These are phyloP conservation scores for Melanotaenia parkinsoni DNA, from an alignment of 2,797 vertebrate genomes.

Conservation along the genomic window DNA sequence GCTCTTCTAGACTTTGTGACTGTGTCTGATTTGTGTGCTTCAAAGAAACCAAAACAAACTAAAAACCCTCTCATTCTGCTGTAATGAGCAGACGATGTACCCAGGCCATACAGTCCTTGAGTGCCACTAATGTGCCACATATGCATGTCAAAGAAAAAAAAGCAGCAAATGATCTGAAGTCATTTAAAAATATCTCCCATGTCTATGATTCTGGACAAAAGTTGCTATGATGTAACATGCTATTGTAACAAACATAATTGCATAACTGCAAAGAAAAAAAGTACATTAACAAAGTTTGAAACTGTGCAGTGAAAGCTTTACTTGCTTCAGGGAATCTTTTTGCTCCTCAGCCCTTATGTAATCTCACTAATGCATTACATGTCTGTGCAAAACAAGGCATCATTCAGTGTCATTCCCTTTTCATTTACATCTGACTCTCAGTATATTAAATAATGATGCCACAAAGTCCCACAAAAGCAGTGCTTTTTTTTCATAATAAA, in stretches of 20 bases:
- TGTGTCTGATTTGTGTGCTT: neutral
- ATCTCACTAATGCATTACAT: conserved; percentile 46
- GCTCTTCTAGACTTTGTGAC: no score
- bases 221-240: conserved; percentile 33
- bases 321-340: conserved; percentile 41
- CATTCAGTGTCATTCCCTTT: conserved; percentile 22
- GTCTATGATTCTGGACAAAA: neutral
- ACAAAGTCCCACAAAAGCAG: conserved; percentile 28
- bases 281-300: conserved; percentile 30
- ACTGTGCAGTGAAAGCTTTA: conserved; percentile 29
- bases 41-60: neutral
- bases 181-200: neutral
- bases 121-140: neutral
- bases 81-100: neutral
- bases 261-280: conserved; percentile 10
- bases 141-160: neutral
- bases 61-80: neutral
- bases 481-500: neutral
- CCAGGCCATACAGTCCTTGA: neutral
- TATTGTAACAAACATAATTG: conserved; percentile 12
- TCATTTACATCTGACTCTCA: conserved; percentile 24
- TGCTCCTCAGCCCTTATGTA: conserved; percentile 38
- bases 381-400: conserved; percentile 33
- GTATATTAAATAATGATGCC: conserved; percentile 26
- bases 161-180: neutral